Evolutionary conservation across 2,797 vertebrate genomes (phyloP), one percentile per base, ranked within the genome.

Genomic region (Pseudotriccus pelzelni): DNA sequence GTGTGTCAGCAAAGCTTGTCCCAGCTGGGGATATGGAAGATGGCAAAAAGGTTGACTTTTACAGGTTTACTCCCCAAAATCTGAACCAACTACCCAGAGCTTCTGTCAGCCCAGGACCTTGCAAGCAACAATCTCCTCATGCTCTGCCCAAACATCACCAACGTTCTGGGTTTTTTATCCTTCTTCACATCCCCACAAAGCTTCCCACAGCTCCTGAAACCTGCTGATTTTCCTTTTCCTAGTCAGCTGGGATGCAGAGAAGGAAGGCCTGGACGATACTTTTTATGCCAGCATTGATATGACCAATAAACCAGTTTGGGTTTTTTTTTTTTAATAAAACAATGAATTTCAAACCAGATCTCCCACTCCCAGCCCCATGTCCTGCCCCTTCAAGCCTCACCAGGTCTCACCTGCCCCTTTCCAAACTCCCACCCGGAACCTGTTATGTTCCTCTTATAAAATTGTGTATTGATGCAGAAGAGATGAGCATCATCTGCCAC

Each of bases 1-100:
- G 0, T 6, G 7, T 55, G 9, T 23, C 62, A 67, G 24, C 0
- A 1, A 72, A 67, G 18, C 8, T 55, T 59, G 22, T 3, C 50
- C 34, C 21, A 22, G 6, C 0, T 83, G 30, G 19, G 37, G n/a
- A 16, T 39, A 10, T 11, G 15, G 44, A 27, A 77, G 19, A 32
- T 49, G n/a, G 27, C 15, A 5, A 24, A 30, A 55, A 85, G 3
- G 28, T 32, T 43, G 16, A 7, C 49, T 94, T 78, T 81, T 53
- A 52, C 9, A 68, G 12, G 28, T 59, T 8, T 46, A 3, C 6
- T 58, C 24, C 25, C 39, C 20, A 7, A 21, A 77, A 63, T 27
- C 60, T 69, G 41, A 70, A 46, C 52, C n/a, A 50, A 17, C 23
- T 25, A 59, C 24, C 7, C 0, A 1, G 24, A 76, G 59, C 27